phyloP scores from a whole-genome alignment of 2,888 invertebrate genomes.

The Caprella mutica region DNA sequence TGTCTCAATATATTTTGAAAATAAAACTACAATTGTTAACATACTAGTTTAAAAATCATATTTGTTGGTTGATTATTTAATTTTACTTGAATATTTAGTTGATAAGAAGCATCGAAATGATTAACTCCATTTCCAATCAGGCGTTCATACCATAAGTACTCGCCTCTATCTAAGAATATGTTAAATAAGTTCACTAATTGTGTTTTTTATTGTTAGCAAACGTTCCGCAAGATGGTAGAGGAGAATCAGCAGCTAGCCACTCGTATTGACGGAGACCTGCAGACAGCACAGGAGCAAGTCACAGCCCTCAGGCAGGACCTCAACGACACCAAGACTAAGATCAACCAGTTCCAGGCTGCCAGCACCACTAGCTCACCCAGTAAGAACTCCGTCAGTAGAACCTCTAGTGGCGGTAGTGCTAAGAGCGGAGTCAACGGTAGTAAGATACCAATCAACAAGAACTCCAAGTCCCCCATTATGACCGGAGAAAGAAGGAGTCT shows the following conservation, averaged over 20 bases:
- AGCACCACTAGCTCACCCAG: neutral
- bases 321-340: neutral
- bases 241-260: slow-evolving; percentile 53
- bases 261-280: slow-evolving; percentile 51
- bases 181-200: too few relatives aligned
- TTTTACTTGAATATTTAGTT: too few relatives aligned
- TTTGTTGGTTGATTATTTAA: too few relatives aligned
- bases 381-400: neutral
- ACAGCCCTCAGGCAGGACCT: neutral
- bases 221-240: slow-evolving; percentile 79
- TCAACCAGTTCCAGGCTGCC: neutral
- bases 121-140: too few relatives aligned
- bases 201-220: too few relatives aligned
- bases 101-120: too few relatives aligned
- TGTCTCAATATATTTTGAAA: too few relatives aligned
- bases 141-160: too few relatives aligned
- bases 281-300: slow-evolving; percentile 52
- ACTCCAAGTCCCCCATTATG: neutral
- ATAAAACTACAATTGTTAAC: too few relatives aligned
- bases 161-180: too few relatives aligned
- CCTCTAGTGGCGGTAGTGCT: neutral
- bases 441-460: slow-evolving; percentile 3
- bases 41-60: too few relatives aligned
- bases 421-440: too few relatives aligned
- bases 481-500: neutral